phyloP scores from a whole-genome alignment of 64 coral and sea anemone species.

The Porites lutea region DNA sequence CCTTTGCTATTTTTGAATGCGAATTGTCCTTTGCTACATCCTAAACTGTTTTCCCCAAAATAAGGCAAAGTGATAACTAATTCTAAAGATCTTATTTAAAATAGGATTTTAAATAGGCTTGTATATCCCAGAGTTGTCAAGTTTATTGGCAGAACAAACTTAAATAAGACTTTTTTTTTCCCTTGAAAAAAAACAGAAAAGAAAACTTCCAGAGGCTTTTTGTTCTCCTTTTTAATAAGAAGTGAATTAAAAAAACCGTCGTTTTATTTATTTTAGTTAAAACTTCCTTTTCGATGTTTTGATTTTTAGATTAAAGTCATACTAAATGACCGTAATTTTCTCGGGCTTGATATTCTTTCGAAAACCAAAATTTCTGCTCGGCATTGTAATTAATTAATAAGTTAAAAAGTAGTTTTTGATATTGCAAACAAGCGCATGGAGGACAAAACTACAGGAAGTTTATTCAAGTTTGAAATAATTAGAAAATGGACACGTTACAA shows the following conservation, averaged over 20 bases:
- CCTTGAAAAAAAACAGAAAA: background rate
- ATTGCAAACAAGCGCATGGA: background rate
- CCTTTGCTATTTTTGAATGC: no score
- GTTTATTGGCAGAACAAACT: no score
- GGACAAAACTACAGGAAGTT: background rate
- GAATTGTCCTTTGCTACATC: no score
- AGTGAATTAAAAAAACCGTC: background rate
- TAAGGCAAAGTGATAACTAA: no score
- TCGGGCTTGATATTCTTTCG: background rate
- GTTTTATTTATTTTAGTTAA: conserved; percentile 11
- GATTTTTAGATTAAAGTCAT: no score
- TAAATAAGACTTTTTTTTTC: background rate
- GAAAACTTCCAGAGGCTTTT: background rate
- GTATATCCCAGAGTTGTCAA: no score
- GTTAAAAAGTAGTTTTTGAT: background rate
- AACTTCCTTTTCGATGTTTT: background rate
- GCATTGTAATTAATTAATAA: background rate
- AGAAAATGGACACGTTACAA: background rate
- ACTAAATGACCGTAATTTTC: no score
- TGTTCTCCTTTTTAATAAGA: background rate
- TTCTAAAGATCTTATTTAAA: no score
- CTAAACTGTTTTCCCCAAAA: no score
- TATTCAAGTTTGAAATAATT: background rate
- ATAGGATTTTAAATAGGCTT: no score
- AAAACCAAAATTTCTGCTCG: background rate